Conservation (phyloP, 1,140 invertebrate genomes). For the Lysiphlebus fabarum region DNA sequence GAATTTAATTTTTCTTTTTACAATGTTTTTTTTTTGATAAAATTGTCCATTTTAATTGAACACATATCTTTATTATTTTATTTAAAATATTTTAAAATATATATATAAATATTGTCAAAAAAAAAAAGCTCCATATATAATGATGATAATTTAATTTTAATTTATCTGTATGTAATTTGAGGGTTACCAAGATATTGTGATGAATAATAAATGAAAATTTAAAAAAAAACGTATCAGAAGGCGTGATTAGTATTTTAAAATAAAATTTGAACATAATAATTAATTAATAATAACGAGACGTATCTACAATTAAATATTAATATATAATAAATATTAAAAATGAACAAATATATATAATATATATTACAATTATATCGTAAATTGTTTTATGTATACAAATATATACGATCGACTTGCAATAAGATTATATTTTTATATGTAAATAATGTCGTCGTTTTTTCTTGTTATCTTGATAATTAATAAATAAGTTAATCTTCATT, state of each 20-base stretch:
- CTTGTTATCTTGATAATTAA: conserved; percentile 43
- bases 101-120: not conserved
- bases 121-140: not conserved
- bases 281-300: no score
- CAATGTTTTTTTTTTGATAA: no score
- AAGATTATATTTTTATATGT: conserved; percentile 55
- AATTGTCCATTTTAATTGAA: no score
- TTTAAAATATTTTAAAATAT: no score
- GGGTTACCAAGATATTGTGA: not conserved
- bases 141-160: no score
- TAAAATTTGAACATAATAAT: no score
- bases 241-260: not conserved
- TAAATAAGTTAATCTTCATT: not conserved
- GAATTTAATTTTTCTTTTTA: no score
- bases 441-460: conserved; percentile 47
- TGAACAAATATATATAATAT: not conserved
- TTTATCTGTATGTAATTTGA: no score
- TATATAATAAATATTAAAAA: no score
- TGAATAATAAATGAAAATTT: not conserved
- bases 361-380: conserved; percentile 3
- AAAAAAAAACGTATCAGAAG: conserved; percentile 1
- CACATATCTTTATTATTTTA: no score
- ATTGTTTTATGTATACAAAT: conserved; percentile 31
- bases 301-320: no score
- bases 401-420: conserved; percentile 36